Evolutionary conservation across 2,888 invertebrate genomes (phyloP), one percentile per base, ranked within the genome.

Genomic region (Andrena camellia): DNA sequence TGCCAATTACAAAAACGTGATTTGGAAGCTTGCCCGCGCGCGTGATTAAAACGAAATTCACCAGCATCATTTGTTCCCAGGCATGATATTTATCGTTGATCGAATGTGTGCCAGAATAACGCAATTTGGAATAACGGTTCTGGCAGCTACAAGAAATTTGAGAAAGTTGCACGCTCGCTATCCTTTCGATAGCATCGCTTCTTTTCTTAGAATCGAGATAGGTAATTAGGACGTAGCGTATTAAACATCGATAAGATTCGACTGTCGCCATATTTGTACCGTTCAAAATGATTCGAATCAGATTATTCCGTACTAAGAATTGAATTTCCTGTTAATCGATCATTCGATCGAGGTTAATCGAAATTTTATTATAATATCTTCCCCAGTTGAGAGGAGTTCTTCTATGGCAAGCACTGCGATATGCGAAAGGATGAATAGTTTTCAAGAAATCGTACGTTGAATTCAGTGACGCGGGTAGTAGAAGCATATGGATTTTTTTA

Each of bases 1-100:
- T 77, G 74, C 79, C 86, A 86, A 73, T 75, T 80, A 69, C 69
- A 69, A 54, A 86, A 71, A 67, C 69, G 67, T 33, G 50, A 57
- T 82, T 87, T 70, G 66, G 64, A 73, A 57, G 8, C 10, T 7
- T 62, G 67, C 70, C 76, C 35, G 23, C 59, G 52, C 3, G 52
- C 35, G 52, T 71, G 81, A 81, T 78, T 80, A 66, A 84, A 80
- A 48, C 52, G 63, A 59, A 72, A 50, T 72, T 66, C 59, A 52
- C 59, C 31, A 48, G 26, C 52, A 10, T 20, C 60, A 26, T 23
- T 29, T 54, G 52, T 52, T 35, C 23, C 31, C 29, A 52, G 7
- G 42, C 50, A 17, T 23, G 26, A 50, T 48, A 17, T 54, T 68
- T 52, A 26, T 1, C 13, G 62, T 3, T 48, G 48, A 67, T 54